phyloP scores from a whole-genome alignment of 1,140 invertebrate species.

The Drosophila subpulchrella region DNA sequence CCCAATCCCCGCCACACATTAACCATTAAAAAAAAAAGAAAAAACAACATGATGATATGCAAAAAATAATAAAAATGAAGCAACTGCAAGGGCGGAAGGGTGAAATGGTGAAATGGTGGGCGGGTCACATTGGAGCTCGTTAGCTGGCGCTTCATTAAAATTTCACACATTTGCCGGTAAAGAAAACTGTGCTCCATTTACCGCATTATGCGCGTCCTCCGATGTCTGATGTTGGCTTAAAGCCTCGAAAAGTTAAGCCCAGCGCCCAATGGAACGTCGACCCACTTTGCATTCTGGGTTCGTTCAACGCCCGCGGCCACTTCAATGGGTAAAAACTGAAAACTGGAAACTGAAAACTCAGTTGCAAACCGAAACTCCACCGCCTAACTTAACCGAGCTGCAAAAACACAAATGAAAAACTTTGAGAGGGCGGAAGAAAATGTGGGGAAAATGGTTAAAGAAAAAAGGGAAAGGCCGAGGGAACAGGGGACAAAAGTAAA shows the following conservation, averaged over 20 bases:
- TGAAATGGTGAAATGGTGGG: not conserved
- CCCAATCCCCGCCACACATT: not conserved
- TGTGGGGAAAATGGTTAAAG: slow-evolving; percentile 11
- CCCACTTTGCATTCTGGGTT: slow-evolving; percentile 67
- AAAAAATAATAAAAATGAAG: not conserved
- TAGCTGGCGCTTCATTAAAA: slow-evolving; percentile 77
- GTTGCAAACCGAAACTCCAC: slow-evolving; percentile 16
- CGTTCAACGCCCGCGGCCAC: slow-evolving; percentile 47
- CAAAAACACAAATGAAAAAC: slow-evolving; percentile 43
- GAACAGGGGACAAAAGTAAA: slow-evolving; percentile 3
- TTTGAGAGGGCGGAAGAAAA: slow-evolving; percentile 20
- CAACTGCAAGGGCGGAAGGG: not conserved
- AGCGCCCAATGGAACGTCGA: slow-evolving; percentile 33
- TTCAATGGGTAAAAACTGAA: slow-evolving; percentile 59
- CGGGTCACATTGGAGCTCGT: slow-evolving; percentile 52
- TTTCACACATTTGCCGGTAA: slow-evolving; percentile 70
- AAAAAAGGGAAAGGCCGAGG: slow-evolving; percentile 1
- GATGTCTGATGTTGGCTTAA: slow-evolving; percentile 37
- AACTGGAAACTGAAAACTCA: slow-evolving; percentile 8
- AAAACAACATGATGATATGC: not conserved
- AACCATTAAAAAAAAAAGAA: slow-evolving; percentile 5
- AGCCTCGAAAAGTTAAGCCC: slow-evolving; percentile 45
- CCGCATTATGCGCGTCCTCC: slow-evolving; percentile 28
- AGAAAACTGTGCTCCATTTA: slow-evolving; percentile 56
- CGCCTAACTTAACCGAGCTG: slow-evolving; percentile 14